Conservation (phyloP, 2,113 vertebrate genomes). For the Hoplias malabaricus region DNA sequence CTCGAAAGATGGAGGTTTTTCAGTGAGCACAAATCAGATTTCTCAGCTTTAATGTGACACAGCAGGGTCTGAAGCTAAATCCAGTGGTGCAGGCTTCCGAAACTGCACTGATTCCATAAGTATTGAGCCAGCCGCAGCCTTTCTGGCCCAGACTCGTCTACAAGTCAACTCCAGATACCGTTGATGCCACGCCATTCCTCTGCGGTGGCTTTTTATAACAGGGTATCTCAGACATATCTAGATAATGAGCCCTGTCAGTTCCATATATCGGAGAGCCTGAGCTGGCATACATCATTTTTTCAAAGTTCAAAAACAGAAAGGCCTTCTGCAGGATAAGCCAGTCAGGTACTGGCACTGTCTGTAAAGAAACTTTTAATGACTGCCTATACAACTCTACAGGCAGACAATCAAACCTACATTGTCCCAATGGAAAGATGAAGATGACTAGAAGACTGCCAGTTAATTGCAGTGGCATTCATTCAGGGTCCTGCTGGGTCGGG, state of each 20-base stretch:
- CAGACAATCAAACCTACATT: no score
- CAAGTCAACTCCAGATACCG: constrained; percentile 5
- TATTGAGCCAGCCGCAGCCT: constrained; percentile 24
- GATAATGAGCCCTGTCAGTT: constrained; percentile 1
- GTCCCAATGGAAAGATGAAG: no score
- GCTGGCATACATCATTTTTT: neutral
- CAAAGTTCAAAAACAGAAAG: neutral
- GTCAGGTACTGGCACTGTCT: neutral
- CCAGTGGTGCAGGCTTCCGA: constrained; percentile 33
- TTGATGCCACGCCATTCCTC: constrained; percentile 11
- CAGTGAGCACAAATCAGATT: constrained; percentile 49
- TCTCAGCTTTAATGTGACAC: constrained; percentile 61
- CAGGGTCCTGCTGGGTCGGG: no score
- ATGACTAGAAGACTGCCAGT: no score
- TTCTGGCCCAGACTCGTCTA: constrained; percentile 20
- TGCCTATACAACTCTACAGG: no score
- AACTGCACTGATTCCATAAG: constrained; percentile 23
- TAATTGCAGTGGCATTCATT: no score
- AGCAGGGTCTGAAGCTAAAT: constrained; percentile 40
- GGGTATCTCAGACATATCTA: constrained; percentile 12
- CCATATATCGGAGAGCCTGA: neutral
- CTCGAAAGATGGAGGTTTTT: constrained; percentile 54
- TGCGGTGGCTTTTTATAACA: constrained; percentile 25
- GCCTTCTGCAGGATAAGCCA: neutral
- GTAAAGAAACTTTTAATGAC: no score